Conservation (phyloP, 2,888 invertebrate genomes). For the Tricholauxania praeusta region DNA sequence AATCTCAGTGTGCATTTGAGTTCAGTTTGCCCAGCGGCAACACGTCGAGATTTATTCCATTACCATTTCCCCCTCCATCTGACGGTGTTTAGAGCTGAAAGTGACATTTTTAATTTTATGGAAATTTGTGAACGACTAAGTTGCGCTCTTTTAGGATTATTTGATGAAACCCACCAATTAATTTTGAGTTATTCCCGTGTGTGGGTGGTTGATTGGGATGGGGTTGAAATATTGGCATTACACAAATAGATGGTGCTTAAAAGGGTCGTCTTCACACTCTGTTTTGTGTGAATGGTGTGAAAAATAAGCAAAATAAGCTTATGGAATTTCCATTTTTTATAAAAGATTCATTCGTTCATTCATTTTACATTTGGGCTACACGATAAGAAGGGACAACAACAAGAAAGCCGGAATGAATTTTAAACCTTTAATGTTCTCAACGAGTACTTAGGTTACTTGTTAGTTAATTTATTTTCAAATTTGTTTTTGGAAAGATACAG, state of each 20-base stretch:
- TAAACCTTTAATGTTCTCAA: too few relatives aligned
- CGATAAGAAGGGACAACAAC: too few relatives aligned
- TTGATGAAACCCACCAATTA: constrained; percentile 26
- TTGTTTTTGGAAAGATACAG: too few relatives aligned
- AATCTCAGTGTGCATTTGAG: not conserved
- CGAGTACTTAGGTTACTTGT: too few relatives aligned
- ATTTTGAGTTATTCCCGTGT: constrained; percentile 20
- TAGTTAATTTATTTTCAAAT: too few relatives aligned
- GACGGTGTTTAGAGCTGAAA: constrained; percentile 4
- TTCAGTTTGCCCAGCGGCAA: not conserved
- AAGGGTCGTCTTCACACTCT: too few relatives aligned
- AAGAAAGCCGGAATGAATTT: too few relatives aligned
- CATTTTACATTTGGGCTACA: too few relatives aligned
- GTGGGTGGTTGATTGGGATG: not conserved
- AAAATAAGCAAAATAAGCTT: not conserved
- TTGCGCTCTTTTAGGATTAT: constrained; percentile 2
- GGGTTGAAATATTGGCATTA: too few relatives aligned
- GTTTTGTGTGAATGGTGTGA: not conserved
- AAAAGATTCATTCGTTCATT: too few relatives aligned
- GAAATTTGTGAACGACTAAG: not conserved
- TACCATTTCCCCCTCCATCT: not conserved
- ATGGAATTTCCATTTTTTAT: not conserved
- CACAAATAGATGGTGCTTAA: too few relatives aligned
- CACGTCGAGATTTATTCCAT: not conserved
- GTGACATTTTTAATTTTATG: constrained; percentile 30